Evolutionary conservation across 2,888 invertebrate genomes (phyloP), one percentile per base, ranked within the genome.

Genomic region (Stratiomys singularior): DNA sequence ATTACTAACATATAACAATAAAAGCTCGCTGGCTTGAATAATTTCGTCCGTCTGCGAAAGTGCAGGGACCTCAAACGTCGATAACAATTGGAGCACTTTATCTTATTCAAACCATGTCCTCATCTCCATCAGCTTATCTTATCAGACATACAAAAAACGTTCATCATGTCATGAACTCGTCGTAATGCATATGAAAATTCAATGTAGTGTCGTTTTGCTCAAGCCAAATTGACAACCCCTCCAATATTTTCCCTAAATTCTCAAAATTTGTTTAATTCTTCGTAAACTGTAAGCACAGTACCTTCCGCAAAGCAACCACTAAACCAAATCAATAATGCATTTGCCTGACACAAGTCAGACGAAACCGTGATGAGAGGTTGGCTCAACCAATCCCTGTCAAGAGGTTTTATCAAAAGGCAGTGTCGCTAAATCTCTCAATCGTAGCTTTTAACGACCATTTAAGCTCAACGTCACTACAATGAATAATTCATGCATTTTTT

Each of bases 381-480:
- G 11, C 30, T 64, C 64, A 64, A 18, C 27, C 64, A n/a, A 15
- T 21, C 67, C 9, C 47, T 28, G 58, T 18, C n/a, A 56, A 52
- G 72, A n/a, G 23, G 58, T 74, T 23, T 37, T 60, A 60, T 74
- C 74, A 58, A 74, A 74, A 74, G 58, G 18, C 74, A 74, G 60
- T 25, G 60, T 15, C 58, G 58, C 60, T 58, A 74, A 74, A 74
- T 74, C 74, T 74, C 74, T 74, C 74, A 74, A 76, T 64, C 76
- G 76, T 63, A 76, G 63, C 76, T 76, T 76, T 76, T 76, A 76
- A 76, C 76, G 64, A 64, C 64, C 76, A 76, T 76, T 76, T 76
- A 76, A 76, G 76, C 76, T 76, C 64, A 76, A 76, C 76, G 64
- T 64, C 63, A 76, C 46, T 44, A 25, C 46, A 28, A 76, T 76